Evolutionary conservation across 2,888 invertebrate genomes (phyloP).

Genomic region (Buathra laborator): DNA sequence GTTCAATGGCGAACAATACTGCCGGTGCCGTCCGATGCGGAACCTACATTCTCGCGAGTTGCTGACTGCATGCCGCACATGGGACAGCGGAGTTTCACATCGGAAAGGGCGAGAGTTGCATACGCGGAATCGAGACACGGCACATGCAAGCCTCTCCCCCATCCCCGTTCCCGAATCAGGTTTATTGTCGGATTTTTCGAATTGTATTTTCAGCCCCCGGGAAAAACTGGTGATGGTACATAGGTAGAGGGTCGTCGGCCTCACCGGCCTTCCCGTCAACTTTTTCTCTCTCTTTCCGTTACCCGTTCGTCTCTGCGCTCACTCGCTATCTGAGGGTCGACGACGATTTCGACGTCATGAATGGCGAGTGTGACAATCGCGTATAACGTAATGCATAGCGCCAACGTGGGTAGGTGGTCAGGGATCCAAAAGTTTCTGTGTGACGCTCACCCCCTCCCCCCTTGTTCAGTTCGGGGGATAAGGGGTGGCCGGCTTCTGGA

Average conservation of each 20-base stretch:
- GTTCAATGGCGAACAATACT: constrained; percentile 81
- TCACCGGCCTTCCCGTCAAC: constrained; percentile 59
- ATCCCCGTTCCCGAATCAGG: constrained; percentile 57
- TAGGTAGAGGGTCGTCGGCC: constrained; percentile 57
- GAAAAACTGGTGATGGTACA: constrained; percentile 31
- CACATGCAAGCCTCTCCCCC: constrained; percentile 8
- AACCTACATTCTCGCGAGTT: constrained; percentile 64
- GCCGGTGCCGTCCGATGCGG: constrained; percentile 69
- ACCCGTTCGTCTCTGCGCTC: constrained; percentile 4
- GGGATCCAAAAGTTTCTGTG: not conserved
- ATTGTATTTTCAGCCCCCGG: constrained; percentile 61
- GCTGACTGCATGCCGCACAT: constrained; percentile 19
- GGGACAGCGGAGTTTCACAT: constrained; percentile 56
- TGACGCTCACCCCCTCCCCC: not conserved
- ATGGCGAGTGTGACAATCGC: constrained; percentile 31
- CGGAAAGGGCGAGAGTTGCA: constrained; percentile 56
- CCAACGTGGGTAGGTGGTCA: not conserved
- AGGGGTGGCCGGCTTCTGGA: not conserved
- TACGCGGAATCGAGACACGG: constrained; percentile 47
- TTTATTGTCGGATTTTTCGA: constrained; percentile 70
- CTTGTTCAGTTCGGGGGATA: not conserved
- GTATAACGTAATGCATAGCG: not conserved
- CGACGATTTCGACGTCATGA: constrained; percentile 43
- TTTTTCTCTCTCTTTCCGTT: constrained; percentile 15
- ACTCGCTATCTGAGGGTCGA: constrained; percentile 46